Evolutionary conservation across 1,140 invertebrate genomes (phyloP).

Genomic region (Radopholus similis): DNA sequence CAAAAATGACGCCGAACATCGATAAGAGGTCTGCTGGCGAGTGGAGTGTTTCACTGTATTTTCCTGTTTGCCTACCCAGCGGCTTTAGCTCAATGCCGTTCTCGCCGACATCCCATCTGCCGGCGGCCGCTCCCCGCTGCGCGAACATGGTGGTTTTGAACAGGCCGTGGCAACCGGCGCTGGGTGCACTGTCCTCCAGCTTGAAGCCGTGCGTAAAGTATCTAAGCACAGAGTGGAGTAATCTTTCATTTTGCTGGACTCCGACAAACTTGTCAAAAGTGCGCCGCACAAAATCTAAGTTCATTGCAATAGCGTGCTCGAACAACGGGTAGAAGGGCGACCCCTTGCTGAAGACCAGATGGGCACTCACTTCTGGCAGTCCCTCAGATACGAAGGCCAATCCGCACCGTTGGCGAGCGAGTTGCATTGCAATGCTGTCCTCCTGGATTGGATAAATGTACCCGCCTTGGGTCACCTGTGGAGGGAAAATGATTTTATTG

Average conservation of each 20-base stretch:
- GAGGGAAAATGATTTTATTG: too few species aligned
- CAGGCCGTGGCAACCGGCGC: not conserved
- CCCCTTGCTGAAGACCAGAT: conserved; percentile 30
- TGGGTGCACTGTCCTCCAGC: not conserved
- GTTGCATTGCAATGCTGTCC: conserved; percentile 29
- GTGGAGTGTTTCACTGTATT: not conserved
- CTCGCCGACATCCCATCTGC: too few species aligned
- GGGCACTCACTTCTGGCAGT: conserved; percentile 30
- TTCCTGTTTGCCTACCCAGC: not conserved
- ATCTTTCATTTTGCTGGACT: too few species aligned
- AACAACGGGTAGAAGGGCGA: not conserved
- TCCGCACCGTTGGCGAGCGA: conserved; percentile 22
- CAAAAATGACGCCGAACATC: conserved; percentile 11
- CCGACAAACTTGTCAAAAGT: conserved; percentile 32
- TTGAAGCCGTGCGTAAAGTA: not conserved
- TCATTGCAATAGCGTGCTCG: conserved; percentile 30
- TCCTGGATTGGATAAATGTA: conserved; percentile 39
- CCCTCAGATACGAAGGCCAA: conserved; percentile 32
- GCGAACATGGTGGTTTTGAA: not conserved
- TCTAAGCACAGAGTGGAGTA: too few species aligned
- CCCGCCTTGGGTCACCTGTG: too few species aligned
- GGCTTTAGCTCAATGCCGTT: conserved; percentile 2
- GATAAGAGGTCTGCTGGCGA: not conserved
- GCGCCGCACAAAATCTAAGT: conserved; percentile 35
- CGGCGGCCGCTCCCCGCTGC: not conserved